These are phyloP conservation scores for Psilopsiagon aurifrons DNA, from an alignment of 2,113 vertebrate species.

Conservation along the genomic window DNA sequence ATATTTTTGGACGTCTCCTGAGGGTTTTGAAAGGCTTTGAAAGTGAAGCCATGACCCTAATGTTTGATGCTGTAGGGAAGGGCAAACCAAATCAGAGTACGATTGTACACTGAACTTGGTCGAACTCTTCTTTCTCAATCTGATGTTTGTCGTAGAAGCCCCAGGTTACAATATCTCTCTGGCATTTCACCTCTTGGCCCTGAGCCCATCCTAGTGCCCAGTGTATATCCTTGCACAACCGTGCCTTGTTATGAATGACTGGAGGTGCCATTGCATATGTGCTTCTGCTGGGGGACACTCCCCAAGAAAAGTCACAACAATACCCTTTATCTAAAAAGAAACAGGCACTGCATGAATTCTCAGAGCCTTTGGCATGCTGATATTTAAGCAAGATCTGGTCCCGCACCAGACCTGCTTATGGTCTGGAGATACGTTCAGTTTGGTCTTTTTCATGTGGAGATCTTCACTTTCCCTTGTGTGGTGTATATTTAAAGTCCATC, in stretches of 20 bases:
- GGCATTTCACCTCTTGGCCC: not conserved
- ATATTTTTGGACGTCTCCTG: fast-evolving
- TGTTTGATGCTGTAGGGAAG: not conserved
- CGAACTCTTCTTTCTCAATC: not conserved
- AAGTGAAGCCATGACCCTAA: fast-evolving
- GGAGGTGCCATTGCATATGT: not conserved
- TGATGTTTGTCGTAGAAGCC: not conserved
- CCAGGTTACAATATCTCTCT: not conserved
- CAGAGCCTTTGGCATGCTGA: fast-evolving
- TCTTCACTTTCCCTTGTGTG: fast-evolving
- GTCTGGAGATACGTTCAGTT: not conserved
- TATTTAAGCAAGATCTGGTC: not conserved
- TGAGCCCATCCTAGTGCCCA: not conserved
- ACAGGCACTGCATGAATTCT: not conserved
- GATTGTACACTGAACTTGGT: not conserved
- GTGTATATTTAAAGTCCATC: not conserved
- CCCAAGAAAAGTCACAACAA: not conserved
- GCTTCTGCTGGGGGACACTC: not conserved
- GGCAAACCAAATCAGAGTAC: not conserved
- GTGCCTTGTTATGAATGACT: not conserved
- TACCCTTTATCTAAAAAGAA: not conserved
- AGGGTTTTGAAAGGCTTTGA: not conserved
- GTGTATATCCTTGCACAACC: not conserved
- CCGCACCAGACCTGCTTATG: not conserved
- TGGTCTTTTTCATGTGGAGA: not conserved